Conservation (phyloP, 2,113 vertebrate species). For the Cyanoramphus novaezelandiae region DNA sequence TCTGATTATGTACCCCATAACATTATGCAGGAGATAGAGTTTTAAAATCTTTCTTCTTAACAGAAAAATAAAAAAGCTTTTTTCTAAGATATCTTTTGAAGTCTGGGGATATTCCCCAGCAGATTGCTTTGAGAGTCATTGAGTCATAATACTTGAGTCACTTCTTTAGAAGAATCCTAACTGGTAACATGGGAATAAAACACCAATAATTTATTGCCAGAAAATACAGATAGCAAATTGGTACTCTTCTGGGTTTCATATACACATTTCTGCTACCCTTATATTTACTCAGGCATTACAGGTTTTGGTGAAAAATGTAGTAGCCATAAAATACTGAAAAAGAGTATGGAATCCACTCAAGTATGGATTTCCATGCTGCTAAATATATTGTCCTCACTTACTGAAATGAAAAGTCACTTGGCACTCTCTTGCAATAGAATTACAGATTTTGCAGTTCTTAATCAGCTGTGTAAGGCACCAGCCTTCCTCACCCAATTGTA, state of each 20-base stretch:
- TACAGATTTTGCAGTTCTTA: conserved; percentile 28
- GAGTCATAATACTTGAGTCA: not conserved
- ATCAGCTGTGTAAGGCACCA: conserved; percentile 21
- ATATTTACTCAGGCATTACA: not conserved
- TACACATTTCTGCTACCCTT: not conserved
- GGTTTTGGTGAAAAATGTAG: not conserved
- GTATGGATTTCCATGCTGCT: not conserved
- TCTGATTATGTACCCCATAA: not conserved
- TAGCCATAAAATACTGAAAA: not conserved
- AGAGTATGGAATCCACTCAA: not conserved
- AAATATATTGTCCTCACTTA: conserved; percentile 21
- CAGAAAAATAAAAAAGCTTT: not conserved
- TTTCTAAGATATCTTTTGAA: not conserved
- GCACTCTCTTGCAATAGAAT: not conserved
- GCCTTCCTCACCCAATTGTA: not conserved
- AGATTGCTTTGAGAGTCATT: not conserved
- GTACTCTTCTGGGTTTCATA: not conserved
- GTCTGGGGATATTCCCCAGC: not conserved
- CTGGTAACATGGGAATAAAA: not conserved
- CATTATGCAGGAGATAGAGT: not conserved
- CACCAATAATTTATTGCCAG: not conserved
- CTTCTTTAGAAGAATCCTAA: not conserved
- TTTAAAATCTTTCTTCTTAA: not conserved
- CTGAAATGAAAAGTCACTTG: not conserved
- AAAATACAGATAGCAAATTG: not conserved